Evolutionary conservation across 2,113 vertebrate genomes (phyloP), one percentile per base, ranked within the genome.

Genomic region (Genyomyrus donnyi): DNA sequence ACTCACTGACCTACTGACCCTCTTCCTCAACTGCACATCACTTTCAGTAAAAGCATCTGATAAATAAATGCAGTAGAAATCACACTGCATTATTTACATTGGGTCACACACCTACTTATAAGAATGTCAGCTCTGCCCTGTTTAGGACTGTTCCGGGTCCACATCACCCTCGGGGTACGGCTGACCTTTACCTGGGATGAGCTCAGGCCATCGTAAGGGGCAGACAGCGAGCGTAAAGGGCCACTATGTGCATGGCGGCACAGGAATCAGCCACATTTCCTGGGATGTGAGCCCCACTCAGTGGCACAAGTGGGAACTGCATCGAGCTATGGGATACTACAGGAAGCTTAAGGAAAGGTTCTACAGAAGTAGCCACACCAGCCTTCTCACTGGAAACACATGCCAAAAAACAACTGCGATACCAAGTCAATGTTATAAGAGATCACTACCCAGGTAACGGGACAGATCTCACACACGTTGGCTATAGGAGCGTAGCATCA

Each of bases 241-340:
- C 3, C 10, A 35, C n/a, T 0, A 4, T 35, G n/a, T 5, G 31
- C n/a, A 15, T 0, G 3, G 66, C 31, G 0, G 5, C 5, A 1
- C 35, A 42, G 74, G 13, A 42, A 42, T 11, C 31, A 0, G 70
- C 11, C 5, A 39, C 70, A 15, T 39, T 80, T 42, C 11, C 15
- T 42, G 1, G 35, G 74, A 42, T 1, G 35, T 2, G 35, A 42
- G 35, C 31, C 4, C 74, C 74, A 80, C 17, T 27, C 13, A 0
- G 74, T 80, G 74, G 31, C 15, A 80, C 15, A 80, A 42, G 5
- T 19, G 15, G 74, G 74, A 80, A 80, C 17, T 39, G 17, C 74
- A n/a, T 6, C 70, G 0, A 21, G 6, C 17, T 19, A 19, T 4
- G 70, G 70, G 31, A 17, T 7, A 39, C 74, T 19, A 19, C 74